These are phyloP conservation scores for Nilaparvata lugens DNA, from an alignment of 1,140 invertebrate genomes.

Conservation along the genomic window DNA sequence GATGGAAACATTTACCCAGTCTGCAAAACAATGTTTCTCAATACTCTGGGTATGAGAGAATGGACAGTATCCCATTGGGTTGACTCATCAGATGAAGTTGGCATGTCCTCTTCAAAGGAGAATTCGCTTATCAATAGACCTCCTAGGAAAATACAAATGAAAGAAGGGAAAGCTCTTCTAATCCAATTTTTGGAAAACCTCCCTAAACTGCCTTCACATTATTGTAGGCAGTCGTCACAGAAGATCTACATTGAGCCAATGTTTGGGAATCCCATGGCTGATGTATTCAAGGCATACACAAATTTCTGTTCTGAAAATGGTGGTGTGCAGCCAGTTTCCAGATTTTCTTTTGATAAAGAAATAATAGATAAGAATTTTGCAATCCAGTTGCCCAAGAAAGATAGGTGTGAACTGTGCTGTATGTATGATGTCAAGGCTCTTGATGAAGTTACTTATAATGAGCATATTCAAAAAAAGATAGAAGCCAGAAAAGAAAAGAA, in stretches of 20 bases:
- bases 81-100: not conserved
- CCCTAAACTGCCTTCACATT: conserved; percentile 16
- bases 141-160: no score
- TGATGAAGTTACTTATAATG: conserved; percentile 19
- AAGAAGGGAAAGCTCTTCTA: no score
- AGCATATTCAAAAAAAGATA: conserved; percentile 25
- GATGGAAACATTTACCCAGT: not conserved
- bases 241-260: conserved; percentile 13
- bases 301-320: not conserved
- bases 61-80: conserved; percentile 9
- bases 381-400: conserved; percentile 25
- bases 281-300: not conserved
- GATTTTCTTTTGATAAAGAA: conserved; percentile 4
- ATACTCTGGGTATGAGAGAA: conserved; percentile 6
- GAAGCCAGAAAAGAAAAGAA: conserved; percentile 22
- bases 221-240: conserved; percentile 3
- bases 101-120: not conserved
- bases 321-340: not conserved
- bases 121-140: not conserved
- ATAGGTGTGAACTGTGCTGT: conserved; percentile 27
- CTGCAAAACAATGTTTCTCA: conserved; percentile 8
- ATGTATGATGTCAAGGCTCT: conserved; percentile 21
- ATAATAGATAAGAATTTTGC: conserved; percentile 21
- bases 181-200: not conserved
- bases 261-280: conserved; percentile 6